Evolutionary conservation across 2,113 vertebrate species (phyloP).

Genomic region (Silurus glanis): DNA sequence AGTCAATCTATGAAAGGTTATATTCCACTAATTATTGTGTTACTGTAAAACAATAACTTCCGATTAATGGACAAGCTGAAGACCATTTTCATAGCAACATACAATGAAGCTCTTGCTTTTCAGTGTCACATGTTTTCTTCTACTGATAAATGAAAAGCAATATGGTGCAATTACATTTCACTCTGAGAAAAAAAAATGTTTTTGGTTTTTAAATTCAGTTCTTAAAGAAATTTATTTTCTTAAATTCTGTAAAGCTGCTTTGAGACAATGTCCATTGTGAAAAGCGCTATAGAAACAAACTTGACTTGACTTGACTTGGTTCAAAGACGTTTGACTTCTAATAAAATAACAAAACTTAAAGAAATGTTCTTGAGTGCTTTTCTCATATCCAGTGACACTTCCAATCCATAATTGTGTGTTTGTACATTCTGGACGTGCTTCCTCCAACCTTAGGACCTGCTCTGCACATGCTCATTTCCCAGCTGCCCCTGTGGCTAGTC

Average conservation of each 20-base stretch:
- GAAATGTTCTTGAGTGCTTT: not conserved
- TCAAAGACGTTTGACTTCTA: not conserved
- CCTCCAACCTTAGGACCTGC: slow-evolving; percentile 23
- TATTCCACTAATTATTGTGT: not conserved
- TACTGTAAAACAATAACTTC: not conserved
- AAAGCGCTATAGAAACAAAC: too few species aligned
- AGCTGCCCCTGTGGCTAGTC: slow-evolving; percentile 31
- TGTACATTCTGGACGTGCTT: not conserved
- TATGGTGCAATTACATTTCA: not conserved
- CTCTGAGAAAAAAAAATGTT: not conserved
- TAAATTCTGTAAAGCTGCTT: too few species aligned
- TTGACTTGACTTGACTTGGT: not conserved
- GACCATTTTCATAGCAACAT: not conserved
- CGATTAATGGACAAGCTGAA: not conserved
- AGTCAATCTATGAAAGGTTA: not conserved
- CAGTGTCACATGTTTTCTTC: not conserved
- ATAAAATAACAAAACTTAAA: not conserved
- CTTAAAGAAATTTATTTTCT: too few species aligned
- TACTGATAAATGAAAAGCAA: not conserved
- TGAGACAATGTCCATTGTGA: too few species aligned
- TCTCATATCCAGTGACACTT: not conserved
- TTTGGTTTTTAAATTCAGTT: too few species aligned
- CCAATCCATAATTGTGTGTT: not conserved
- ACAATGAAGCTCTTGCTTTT: not conserved
- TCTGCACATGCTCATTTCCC: slow-evolving; percentile 9